phyloP scores from a whole-genome alignment of 1,140 invertebrate genomes.

The Adoxophyes honmai region DNA sequence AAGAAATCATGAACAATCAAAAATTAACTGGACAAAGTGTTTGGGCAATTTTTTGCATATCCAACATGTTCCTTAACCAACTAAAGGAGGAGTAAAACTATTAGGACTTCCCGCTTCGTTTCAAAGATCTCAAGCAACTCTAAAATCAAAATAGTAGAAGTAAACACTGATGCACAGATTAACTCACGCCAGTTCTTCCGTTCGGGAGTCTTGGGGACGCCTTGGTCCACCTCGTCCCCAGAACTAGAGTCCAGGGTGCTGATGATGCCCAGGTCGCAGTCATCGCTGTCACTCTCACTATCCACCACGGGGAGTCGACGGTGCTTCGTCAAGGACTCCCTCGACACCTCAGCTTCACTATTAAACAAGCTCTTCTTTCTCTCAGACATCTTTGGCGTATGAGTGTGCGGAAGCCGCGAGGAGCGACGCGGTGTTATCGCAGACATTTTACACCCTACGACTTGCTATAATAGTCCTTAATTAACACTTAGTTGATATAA shows the following conservation, averaged over 20 bases:
- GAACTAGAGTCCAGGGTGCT: slow-evolving; percentile 66
- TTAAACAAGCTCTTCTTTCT: slow-evolving; percentile 71
- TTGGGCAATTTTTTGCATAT: no score
- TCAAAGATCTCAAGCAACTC: no score
- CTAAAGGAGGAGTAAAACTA: no score
- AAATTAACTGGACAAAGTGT: no score
- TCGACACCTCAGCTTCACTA: slow-evolving; percentile 33
- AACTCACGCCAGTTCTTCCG: slow-evolving; percentile 59
- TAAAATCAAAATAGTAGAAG: no score
- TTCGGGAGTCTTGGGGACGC: slow-evolving; percentile 55
- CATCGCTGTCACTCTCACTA: slow-evolving; percentile 65
- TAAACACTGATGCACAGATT: no score
- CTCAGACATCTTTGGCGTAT: slow-evolving; percentile 71
- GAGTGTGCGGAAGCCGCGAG: slow-evolving; percentile 46
- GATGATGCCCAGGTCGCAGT: slow-evolving; percentile 69
- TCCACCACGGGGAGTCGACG: slow-evolving; percentile 60
- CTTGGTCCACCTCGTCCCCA: slow-evolving; percentile 59
- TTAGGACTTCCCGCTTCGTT: no score
- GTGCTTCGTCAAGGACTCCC: slow-evolving; percentile 56
- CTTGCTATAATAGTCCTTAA: background rate
- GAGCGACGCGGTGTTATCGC: slow-evolving; percentile 61
- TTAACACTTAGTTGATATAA: background rate
- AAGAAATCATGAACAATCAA: no score
- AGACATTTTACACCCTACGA: slow-evolving; percentile 40
- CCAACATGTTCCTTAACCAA: no score